Percentiles rank a stretch among this genome's conserved stretches.
These are phyloP conservation scores for Oxyteleia sp. DNA, from an alignment of 2,888 invertebrate species.

Conservation along the genomic window DNA sequence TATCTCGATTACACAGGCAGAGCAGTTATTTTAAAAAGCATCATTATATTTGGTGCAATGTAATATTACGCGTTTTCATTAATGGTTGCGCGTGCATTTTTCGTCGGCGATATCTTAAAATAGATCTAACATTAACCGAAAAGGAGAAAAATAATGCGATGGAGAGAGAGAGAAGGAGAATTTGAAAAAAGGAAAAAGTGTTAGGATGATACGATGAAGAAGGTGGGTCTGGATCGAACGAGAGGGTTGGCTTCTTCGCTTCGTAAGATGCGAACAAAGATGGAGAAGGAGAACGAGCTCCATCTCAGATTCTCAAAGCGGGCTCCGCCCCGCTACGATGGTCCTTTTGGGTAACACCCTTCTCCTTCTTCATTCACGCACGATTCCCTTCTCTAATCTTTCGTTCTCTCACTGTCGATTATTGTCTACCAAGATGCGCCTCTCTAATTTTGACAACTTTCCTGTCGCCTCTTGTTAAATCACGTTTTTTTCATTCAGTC, in stretches of 20 bases:
- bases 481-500: slow-evolving; percentile 56
- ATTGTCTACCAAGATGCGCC: slow-evolving; percentile 55
- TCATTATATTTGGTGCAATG: slow-evolving; percentile 43
- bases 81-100: slow-evolving; percentile 20
- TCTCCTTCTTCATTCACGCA: slow-evolving; percentile 77
- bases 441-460: slow-evolving; percentile 72
- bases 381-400: slow-evolving; percentile 75
- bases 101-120: slow-evolving; percentile 36
- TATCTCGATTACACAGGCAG: slow-evolving; percentile 3
- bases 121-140: slow-evolving; percentile 49
- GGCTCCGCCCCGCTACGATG: slow-evolving; percentile 84
- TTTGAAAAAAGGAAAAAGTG: slow-evolving; percentile 74
- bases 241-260: slow-evolving; percentile 82
- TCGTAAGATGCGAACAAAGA: slow-evolving; percentile 83
- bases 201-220: slow-evolving; percentile 74
- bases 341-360: slow-evolving; percentile 79
- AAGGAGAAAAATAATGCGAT: slow-evolving; percentile 15
- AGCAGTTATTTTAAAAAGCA: slow-evolving; percentile 8
- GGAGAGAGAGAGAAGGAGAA: slow-evolving; percentile 34
- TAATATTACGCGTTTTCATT: slow-evolving; percentile 24
- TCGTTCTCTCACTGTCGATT: slow-evolving; percentile 55
- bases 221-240: slow-evolving; percentile 81
- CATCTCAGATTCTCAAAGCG: slow-evolving; percentile 84
- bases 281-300: slow-evolving; percentile 83
- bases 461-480: slow-evolving; percentile 61